Percentiles rank a stretch among this genome's conserved stretches.
Conservation (phyloP, 2,888 invertebrate genomes). For the Troides oblongomaculatus region DNA sequence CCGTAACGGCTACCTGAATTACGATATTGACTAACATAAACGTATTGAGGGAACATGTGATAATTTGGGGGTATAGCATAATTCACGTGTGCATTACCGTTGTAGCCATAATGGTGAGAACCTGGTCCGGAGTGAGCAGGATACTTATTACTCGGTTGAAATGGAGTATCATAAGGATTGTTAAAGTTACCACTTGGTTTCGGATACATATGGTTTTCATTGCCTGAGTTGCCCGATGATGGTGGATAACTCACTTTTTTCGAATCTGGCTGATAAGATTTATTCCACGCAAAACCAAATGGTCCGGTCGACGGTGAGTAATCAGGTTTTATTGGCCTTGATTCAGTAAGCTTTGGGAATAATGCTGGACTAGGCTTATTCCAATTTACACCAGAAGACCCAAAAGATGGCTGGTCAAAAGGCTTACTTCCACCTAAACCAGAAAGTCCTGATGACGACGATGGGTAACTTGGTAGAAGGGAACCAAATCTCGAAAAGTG, state of each 20-base stretch:
- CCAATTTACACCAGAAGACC: no score
- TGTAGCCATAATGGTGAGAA: slow-evolving; percentile 19
- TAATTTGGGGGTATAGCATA: slow-evolving; percentile 41
- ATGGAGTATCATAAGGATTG: slow-evolving; percentile 27
- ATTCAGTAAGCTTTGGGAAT: no score
- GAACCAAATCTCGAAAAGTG: not conserved
- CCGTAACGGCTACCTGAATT: slow-evolving; percentile 64
- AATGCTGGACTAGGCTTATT: no score
- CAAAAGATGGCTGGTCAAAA: no score
- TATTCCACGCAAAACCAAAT: slow-evolving; percentile 31
- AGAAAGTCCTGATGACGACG: slow-evolving; percentile 34
- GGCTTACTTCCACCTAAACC: not conserved
- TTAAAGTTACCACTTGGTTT: slow-evolving; percentile 24
- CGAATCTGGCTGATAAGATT: slow-evolving; percentile 13
- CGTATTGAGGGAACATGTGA: slow-evolving; percentile 59
- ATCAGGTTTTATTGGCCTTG: no score
- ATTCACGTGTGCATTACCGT: slow-evolving; percentile 29
- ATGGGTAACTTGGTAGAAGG: slow-evolving; percentile 21
- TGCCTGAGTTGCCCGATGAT: slow-evolving; percentile 22
- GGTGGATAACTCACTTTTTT: slow-evolving; percentile 8
- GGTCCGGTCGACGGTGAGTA: slow-evolving; percentile 33
- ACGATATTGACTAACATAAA: slow-evolving; percentile 64
- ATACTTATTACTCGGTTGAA: slow-evolving; percentile 34
- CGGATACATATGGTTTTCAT: slow-evolving; percentile 13
- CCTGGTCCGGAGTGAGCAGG: slow-evolving; percentile 35